Base-by-base conservation (phyloP, 2,797 vertebrate species). In the Enteromius mattozi region DNA sequence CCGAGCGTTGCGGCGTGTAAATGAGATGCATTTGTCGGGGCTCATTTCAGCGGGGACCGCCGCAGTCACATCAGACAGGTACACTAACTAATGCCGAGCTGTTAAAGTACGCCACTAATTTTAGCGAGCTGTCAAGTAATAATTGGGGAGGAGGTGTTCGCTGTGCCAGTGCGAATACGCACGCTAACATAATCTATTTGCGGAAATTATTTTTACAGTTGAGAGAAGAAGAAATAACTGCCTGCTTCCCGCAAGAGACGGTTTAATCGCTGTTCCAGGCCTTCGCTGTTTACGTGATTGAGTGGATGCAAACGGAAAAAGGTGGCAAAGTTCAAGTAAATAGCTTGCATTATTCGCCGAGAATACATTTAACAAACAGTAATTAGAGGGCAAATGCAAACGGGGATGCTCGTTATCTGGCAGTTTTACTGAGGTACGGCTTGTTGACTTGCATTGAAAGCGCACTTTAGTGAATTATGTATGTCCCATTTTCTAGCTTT, bases 281-380 rank as follows among this genome's bases (percentile, higher is more conserved):
- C 80, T 37, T 27, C 21, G 3, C 19, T 74, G 40, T 74, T 82
- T 74, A 27, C 9, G 33, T 69, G 37, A 83, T 63, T 68, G 61
- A 83, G 72, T 83, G 63, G 47, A 77, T 77, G 61, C 6, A 7
- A 83, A 68, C 7, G 35, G 16, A 51, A 83, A 68, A 76, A 56
- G 47, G 63, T 66, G 72, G 35, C 56, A 68, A 77, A 76, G 81
- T 77, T 77, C 81, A 83, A 68, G 59, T 76, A 83, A 86, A 80
- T 83, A 66, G 71, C 82, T 72, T 35, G 70, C 74, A 61, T 84
- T 82, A 80, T 81, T 81, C 78, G 49, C 51, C 19, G 56, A 78
- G 74, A 51, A 78, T 51, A 78, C 82, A 84, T 83, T 59, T 84
- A 85, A 61, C 66, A 63, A 84, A 70, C 78, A 78, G 72, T 83